These are phyloP conservation scores for Carcina quercana DNA, from an alignment of 2,888 invertebrate genomes.

Conservation along the genomic window DNA sequence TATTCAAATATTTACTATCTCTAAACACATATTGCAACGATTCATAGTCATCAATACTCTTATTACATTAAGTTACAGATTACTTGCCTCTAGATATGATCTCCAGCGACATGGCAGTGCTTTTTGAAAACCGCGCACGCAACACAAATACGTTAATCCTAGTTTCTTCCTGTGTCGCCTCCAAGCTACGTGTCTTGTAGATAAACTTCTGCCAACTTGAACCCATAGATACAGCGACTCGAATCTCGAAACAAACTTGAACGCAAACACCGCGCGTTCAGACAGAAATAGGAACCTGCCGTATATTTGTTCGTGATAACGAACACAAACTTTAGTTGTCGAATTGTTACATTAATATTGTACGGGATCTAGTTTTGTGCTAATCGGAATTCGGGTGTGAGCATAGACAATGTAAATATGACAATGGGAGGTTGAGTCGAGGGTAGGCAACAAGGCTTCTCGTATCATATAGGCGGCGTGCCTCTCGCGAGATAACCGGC, in stretches of 20 bases:
- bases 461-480: constrained; percentile 65
- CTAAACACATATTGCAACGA: too few species aligned
- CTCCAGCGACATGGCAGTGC: too few species aligned
- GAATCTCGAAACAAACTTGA: constrained; percentile 27
- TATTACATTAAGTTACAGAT: too few species aligned
- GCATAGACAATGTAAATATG: constrained; percentile 70
- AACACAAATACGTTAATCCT: too few species aligned
- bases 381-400: constrained; percentile 67
- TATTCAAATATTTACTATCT: too few species aligned
- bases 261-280: constrained; percentile 26
- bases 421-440: constrained; percentile 59
- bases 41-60: too few species aligned
- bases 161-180: constrained; percentile 14
- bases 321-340: too few species aligned
- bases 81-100: too few species aligned
- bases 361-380: constrained; percentile 43
- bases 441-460: constrained; percentile 51
- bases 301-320: constrained; percentile 18
- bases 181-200: constrained; percentile 22
- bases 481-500: constrained; percentile 64
- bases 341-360: constrained; percentile 14
- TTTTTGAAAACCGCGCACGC: too few species aligned
- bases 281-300: constrained; percentile 13
- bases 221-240: constrained; percentile 28
- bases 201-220: constrained; percentile 27